Evolutionary conservation across 2,888 invertebrate genomes (phyloP).

Genomic region (Ligdia adustata): DNA sequence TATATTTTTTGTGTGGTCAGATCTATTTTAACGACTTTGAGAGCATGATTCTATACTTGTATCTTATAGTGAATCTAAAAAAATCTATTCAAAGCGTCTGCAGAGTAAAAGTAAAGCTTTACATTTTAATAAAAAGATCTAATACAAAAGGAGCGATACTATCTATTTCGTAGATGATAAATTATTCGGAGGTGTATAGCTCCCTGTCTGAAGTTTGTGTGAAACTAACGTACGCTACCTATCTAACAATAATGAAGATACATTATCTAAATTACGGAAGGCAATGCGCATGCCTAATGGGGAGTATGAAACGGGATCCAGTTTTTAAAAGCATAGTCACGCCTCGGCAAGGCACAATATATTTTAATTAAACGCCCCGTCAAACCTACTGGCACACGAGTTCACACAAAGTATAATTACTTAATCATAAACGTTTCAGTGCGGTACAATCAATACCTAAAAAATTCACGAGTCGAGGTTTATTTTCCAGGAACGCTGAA

Average conservation of each 20-base stretch:
- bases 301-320: slow-evolving; percentile 59
- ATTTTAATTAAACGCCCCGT: slow-evolving; percentile 73
- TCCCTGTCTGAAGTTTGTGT: slow-evolving; percentile 37
- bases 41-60: background rate
- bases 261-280: slow-evolving; percentile 54
- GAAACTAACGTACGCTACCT: slow-evolving; percentile 38
- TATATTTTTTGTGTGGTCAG: slow-evolving; percentile 18
- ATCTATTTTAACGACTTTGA: slow-evolving; percentile 9
- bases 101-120: slow-evolving; percentile 9
- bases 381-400: slow-evolving; percentile 50
- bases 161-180: slow-evolving; percentile 36
- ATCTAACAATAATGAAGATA: slow-evolving; percentile 42
- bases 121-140: slow-evolving; percentile 24
- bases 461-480: slow-evolving; percentile 31
- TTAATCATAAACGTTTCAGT: slow-evolving; percentile 59
- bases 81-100: background rate
- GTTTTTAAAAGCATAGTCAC: slow-evolving; percentile 73
- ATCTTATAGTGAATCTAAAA: slow-evolving; percentile 4
- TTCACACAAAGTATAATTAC: slow-evolving; percentile 57
- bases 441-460: slow-evolving; percentile 57
- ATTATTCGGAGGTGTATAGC: slow-evolving; percentile 36
- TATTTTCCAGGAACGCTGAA: slow-evolving; percentile 35
- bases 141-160: slow-evolving; percentile 29
- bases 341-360: slow-evolving; percentile 67
- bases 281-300: slow-evolving; percentile 55